phyloP scores from a whole-genome alignment of 2,888 invertebrate species.

The Ethmia dodecea region DNA sequence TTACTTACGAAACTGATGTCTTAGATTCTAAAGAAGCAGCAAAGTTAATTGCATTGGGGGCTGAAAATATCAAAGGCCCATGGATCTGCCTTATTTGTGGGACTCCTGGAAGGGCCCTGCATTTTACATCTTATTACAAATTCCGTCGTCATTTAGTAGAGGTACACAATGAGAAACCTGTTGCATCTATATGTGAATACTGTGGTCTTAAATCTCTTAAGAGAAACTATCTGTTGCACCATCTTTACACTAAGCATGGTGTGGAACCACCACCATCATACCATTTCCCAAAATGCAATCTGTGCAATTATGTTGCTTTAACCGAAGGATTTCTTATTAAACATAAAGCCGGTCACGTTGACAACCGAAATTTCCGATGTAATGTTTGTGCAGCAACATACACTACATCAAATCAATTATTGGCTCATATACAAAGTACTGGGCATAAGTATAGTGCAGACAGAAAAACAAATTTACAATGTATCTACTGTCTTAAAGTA shows the following conservation, averaged over 20 bases:
- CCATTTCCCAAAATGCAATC: constrained; percentile 87
- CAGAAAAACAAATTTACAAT: constrained; percentile 69
- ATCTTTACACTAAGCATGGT: constrained; percentile 88
- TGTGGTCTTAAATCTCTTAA: constrained; percentile 88
- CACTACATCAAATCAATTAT: constrained; percentile 48
- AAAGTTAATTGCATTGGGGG: constrained; percentile 76
- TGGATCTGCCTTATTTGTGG: constrained; percentile 90
- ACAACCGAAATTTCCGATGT: constrained; percentile 67
- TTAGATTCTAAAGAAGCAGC: constrained; percentile 80
- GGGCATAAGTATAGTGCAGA: constrained; percentile 69
- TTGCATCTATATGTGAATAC: constrained; percentile 87
- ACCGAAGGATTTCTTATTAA: constrained; percentile 82
- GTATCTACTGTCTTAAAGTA: constrained; percentile 86
- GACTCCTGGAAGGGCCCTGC: constrained; percentile 80
- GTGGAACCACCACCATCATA: constrained; percentile 83
- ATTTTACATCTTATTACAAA: constrained; percentile 87
- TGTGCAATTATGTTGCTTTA: constrained; percentile 87
- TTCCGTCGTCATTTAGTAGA: constrained; percentile 90
- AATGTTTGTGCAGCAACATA: constrained; percentile 77
- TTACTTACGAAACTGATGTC: constrained; percentile 69
- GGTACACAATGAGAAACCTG: constrained; percentile 87
- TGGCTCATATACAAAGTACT: constrained; percentile 75
- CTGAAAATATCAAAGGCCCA: constrained; percentile 82
- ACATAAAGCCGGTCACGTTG: constrained; percentile 82
- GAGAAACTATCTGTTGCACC: constrained; percentile 85